Evolutionary conservation across 2,888 invertebrate genomes (phyloP), one percentile per base, ranked within the genome.

Genomic region (Phoenoteleia sp.): DNA sequence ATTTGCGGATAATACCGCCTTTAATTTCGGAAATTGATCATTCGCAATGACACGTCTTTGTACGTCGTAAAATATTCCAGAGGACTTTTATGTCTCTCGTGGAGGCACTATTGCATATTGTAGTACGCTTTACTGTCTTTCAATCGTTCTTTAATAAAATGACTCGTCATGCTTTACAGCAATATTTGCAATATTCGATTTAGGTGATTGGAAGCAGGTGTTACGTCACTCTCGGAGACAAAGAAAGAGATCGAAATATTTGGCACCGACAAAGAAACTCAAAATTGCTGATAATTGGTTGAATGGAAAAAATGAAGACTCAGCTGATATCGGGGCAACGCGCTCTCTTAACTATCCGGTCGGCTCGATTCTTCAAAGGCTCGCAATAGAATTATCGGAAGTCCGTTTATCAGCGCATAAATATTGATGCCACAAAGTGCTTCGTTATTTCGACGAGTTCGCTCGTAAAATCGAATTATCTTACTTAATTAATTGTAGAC

Each of bases 11-110:
- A 87, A 83, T 85, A 66, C 80, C 52, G 71, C 81, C 83, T 83
- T 87, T 87, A 85, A 87, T 87, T 87, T 83, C 36, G 54, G 79
- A 27, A 87, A 87, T 85, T 83, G 83, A 85, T 81, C 82, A 72
- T 23, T 23, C 29, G 79, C 84, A 80, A 84, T 79, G 86, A 82
- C 75, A 67, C 75, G 64, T 69, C 86, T 86, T 86, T 86, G 84
- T 86, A 64, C 29, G 47, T 15, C 36, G 25, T 36, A 69, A 75
- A 75, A 62, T 66, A 47, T 29, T 47, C 67, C 69, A 27, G 25
- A 42, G 69, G 75, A 58, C 81, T 60, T 81, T 81, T 72, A 60
- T 72, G 72, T 64, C n/a, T 42, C 27, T 13, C 25, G 49, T 19
- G 1, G 21, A 54, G 33, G 60, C 74, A 69, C 75, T 81, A 75